phyloP scores from a whole-genome alignment of 2,888 invertebrate genomes.

The Epicampocera succincta region DNA sequence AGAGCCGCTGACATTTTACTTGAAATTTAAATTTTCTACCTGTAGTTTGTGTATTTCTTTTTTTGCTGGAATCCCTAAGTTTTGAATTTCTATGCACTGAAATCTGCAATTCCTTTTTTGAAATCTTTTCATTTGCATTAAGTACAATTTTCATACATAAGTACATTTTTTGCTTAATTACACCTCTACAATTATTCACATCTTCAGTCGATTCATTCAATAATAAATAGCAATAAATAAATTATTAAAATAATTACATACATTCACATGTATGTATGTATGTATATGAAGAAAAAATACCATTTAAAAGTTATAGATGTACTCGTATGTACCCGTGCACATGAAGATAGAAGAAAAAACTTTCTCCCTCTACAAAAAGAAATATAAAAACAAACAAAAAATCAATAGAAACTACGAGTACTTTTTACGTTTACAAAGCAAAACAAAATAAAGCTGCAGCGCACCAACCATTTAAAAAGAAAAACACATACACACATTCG shows the following conservation, averaged over 20 bases:
- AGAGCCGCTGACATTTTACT: too few species aligned
- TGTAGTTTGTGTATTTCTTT: too few species aligned
- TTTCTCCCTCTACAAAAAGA: conserved; percentile 74
- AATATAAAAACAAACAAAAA: conserved; percentile 31
- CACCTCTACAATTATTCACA: background rate
- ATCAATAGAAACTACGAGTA: conserved; percentile 72
- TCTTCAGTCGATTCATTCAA: background rate
- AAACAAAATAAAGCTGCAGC: conserved; percentile 25
- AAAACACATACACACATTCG: conserved; percentile 35
- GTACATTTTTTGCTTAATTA: conserved; percentile 8
- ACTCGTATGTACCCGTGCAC: conserved; percentile 2
- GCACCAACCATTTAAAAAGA: conserved; percentile 26
- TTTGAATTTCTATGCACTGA: too few species aligned
- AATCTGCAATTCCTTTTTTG: too few species aligned
- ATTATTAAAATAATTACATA: conserved; percentile 41
- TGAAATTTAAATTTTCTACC: too few species aligned
- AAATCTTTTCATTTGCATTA: too few species aligned
- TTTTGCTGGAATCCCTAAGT: too few species aligned
- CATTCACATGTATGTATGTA: too few species aligned
- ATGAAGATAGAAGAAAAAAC: conserved; percentile 72
- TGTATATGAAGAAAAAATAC: conserved; percentile 31
- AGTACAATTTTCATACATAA: too few species aligned
- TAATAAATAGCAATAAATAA: conserved; percentile 31
- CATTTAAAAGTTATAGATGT: conserved; percentile 40
- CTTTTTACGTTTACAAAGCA: conserved; percentile 68